Evolutionary conservation across 2,113 vertebrate genomes (phyloP).

Genomic region (Erythrocercus mccallii): DNA sequence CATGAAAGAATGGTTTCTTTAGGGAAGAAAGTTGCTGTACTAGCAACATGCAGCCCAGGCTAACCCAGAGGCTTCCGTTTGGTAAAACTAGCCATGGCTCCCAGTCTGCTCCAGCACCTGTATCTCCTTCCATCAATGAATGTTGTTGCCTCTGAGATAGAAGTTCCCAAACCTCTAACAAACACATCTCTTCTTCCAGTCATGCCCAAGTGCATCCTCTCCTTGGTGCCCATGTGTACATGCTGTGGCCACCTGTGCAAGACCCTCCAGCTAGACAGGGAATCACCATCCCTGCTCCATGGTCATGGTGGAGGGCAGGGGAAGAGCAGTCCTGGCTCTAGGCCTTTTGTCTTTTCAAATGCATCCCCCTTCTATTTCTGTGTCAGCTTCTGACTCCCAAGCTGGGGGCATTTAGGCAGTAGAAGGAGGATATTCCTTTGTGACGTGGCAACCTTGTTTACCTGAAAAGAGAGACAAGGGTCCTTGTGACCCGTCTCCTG

Average conservation of each 20-base stretch:
- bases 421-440: background rate
- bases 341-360: background rate
- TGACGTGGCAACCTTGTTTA: background rate
- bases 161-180: background rate
- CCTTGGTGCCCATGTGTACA: background rate
- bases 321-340: background rate
- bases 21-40: background rate
- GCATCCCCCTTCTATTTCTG: background rate
- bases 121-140: accelerated
- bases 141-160: background rate
- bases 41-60: background rate
- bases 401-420: background rate
- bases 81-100: background rate
- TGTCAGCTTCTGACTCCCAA: background rate
- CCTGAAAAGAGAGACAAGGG: background rate
- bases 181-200: background rate
- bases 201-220: accelerated
- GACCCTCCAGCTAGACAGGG: background rate
- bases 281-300: background rate
- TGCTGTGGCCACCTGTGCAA: accelerated
- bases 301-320: background rate
- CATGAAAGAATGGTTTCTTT: background rate
- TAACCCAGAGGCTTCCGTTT: background rate
- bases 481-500: background rate
- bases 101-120: background rate